A percentile compares a stretch with the other conserved stretches of the same genome.
Evolutionary conservation across 2,888 invertebrate genomes (phyloP).

Genomic region (Acronicta psi): DNA sequence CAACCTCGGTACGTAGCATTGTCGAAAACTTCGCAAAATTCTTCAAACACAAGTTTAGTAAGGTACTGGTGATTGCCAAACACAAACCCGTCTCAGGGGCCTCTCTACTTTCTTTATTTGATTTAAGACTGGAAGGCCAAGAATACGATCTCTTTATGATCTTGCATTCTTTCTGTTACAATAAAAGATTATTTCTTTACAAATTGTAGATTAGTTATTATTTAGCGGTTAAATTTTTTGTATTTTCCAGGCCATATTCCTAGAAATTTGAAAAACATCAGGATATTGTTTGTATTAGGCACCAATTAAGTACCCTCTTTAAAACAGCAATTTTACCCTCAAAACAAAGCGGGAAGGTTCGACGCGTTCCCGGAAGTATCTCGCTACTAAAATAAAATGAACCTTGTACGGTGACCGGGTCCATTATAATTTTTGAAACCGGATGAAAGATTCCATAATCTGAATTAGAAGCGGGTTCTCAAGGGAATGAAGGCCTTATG

Average conservation of each 20-base stretch:
- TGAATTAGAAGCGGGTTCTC: background rate
- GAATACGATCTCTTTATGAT: background rate
- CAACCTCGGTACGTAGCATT: no score
- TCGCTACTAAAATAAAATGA: no score
- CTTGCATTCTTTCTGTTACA: no score
- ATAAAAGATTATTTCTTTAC: no score
- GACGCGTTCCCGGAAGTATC: slow-evolving; percentile 1
- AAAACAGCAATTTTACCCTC: no score
- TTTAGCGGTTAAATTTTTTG: no score
- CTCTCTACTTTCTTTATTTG: background rate
- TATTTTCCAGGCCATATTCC: no score
- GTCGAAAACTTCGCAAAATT: background rate
- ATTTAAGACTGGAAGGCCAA: background rate
- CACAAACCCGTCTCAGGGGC: background rate
- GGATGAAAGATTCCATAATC: slow-evolving; percentile 4
- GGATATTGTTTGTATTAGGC: no score
- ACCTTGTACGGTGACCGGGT: background rate
- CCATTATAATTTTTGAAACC: background rate
- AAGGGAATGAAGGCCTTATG: background rate
- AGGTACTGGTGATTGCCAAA: slow-evolving; percentile 2
- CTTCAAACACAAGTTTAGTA: no score
- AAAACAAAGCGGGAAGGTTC: background rate
- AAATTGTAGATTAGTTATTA: no score
- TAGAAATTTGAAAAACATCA: no score
- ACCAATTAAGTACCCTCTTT: no score